phyloP scores from a whole-genome alignment of 2,888 invertebrate species.

The Drosophila anomalipes region DNA sequence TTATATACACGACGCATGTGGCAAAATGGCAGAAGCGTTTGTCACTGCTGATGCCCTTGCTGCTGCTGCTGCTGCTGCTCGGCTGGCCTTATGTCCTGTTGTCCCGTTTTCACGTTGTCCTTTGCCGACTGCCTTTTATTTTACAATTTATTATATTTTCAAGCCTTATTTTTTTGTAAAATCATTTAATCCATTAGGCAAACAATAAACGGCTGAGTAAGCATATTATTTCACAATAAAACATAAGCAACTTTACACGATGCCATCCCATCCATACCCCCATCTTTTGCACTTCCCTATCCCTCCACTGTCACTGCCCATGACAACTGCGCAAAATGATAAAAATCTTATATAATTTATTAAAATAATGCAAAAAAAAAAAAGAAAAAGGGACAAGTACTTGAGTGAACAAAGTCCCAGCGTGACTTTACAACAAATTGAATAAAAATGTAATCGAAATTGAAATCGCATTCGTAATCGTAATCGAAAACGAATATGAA shows the following conservation, averaged over 20 bases:
- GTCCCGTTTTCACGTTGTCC: slow-evolving; percentile 22
- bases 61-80: slow-evolving; percentile 23
- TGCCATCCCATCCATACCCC: slow-evolving; percentile 1
- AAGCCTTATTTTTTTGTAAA: slow-evolving; percentile 68
- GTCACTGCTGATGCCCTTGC: slow-evolving; percentile 61
- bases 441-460: slow-evolving; percentile 60
- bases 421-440: slow-evolving; percentile 61
- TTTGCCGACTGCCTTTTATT: slow-evolving; percentile 61
- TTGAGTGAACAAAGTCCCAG: slow-evolving; percentile 33
- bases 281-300: neutral
- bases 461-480: slow-evolving; percentile 48
- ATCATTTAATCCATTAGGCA: slow-evolving; percentile 81
- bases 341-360: slow-evolving; percentile 74
- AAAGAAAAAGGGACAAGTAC: slow-evolving; percentile 34
- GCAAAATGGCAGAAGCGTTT: slow-evolving; percentile 61
- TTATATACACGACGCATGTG: slow-evolving; percentile 52
- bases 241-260: slow-evolving; percentile 50
- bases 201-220: slow-evolving; percentile 81
- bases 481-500: slow-evolving; percentile 50
- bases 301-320: neutral
- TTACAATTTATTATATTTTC: slow-evolving; percentile 75
- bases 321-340: slow-evolving; percentile 68
- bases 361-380: slow-evolving; percentile 67
- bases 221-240: slow-evolving; percentile 78
- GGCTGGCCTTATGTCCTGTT: slow-evolving; percentile 5